Conservation (phyloP, 2,797 vertebrate species). For the Chiloscyllium punctatum region DNA sequence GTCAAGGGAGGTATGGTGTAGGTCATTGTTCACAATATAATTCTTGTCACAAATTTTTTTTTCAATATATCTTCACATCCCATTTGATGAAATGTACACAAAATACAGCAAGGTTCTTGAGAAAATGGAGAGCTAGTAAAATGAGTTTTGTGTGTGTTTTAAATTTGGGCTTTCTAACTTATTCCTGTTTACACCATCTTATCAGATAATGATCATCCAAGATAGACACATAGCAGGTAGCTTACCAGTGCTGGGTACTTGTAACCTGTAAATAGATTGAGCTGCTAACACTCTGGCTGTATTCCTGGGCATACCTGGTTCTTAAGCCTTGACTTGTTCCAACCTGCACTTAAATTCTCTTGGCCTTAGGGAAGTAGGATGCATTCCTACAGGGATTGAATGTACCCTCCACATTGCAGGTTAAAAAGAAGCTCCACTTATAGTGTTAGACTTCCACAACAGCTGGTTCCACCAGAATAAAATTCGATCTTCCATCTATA, state of each 20-base stretch:
- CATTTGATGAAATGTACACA: constrained; percentile 33
- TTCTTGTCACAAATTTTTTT: constrained; percentile 6
- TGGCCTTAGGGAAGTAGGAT: not conserved
- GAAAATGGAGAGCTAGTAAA: not conserved
- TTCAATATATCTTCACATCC: constrained; percentile 19
- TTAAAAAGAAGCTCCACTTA: constrained; percentile 2
- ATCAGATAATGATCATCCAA: not conserved
- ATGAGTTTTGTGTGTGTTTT: constrained; percentile 9
- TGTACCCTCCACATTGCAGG: not conserved
- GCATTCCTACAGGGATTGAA: not conserved
- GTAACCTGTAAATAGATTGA: not conserved
- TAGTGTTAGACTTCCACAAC: constrained; percentile 26
- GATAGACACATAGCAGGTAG: not conserved
- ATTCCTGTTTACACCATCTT: not conserved
- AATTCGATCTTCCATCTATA: not conserved
- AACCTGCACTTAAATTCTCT: constrained; percentile 8
- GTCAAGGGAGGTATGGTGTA: constrained; percentile 1
- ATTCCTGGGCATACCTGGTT: not conserved
- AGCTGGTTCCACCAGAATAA: not conserved
- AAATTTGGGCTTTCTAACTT: constrained; percentile 6
- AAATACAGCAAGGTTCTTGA: constrained; percentile 12
- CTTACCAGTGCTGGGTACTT: not conserved
- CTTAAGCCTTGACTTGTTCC: not conserved
- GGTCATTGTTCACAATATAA: constrained; percentile 18
- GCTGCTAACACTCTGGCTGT: not conserved